Evolutionary conservation across 2,113 vertebrate genomes (phyloP), one percentile per base, ranked within the genome.

Genomic region (Tor tambroides): DNA sequence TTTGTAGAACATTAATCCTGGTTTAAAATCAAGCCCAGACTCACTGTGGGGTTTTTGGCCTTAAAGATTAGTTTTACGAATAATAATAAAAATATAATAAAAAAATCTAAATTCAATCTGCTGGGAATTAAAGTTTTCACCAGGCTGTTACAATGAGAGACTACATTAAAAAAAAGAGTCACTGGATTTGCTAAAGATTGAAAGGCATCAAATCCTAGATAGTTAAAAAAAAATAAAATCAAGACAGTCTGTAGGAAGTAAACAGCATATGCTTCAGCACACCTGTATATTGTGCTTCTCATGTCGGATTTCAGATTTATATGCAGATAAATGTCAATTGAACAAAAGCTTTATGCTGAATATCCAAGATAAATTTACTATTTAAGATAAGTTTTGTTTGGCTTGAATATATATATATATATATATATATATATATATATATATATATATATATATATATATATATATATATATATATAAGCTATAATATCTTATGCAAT

Each of bases 1-100:
- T 28, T 78, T 78, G 15, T 54, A 78, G 46, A 78, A 78, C 26
- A 54, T 28, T 78, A 78, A 78, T 78, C 46, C 46, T 54, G 46
- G 46, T 78, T 78, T 78, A 54, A 78, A 78, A 1, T 17, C 46
- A 43, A 46, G 72, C 12, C 75, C 54, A 26, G 14, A 54, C 28
- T 54, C 17, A 78, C 26, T 78, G 43, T 30, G 17, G 17, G 76
- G 28, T 30, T 54, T 41, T 23, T 41, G 19, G 35, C 21, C 76
- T 54, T 21, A 54, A 76, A 46, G 72, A 76, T 46, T 76, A 46
- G n/a, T 76, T 46, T 76, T 75, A 75, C 11, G 2, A 76, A 15
- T 17, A 6, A 26, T 15, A 69, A 12, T 72, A 23, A 5, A 32
- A 30, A 69, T 17, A 69, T 35, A 8, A 21, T 5, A 5, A 41